These are phyloP conservation scores for Mylabris sibirica DNA, from an alignment of 2,888 invertebrate species.

Conservation along the genomic window DNA sequence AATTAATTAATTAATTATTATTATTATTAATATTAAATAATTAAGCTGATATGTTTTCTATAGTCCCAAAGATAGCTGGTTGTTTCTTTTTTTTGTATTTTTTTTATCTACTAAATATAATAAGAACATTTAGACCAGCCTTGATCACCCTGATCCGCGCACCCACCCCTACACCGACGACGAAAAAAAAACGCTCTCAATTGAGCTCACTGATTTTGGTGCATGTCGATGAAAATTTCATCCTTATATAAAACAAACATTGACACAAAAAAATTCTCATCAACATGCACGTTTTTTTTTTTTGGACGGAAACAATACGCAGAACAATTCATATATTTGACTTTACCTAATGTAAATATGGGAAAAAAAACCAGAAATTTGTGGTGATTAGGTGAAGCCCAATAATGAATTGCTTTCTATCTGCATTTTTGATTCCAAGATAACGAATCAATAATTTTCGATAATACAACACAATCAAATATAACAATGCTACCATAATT, in stretches of 20 bases:
- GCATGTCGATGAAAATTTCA: conserved; percentile 44
- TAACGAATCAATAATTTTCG: conserved; percentile 33
- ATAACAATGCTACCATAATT: background rate
- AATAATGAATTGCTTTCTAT: conserved; percentile 40
- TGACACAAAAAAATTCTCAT: conserved; percentile 1
- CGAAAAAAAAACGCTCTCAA: conserved; percentile 42
- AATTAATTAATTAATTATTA: conserved; percentile 45
- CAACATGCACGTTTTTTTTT: conserved; percentile 53
- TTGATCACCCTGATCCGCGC: conserved; percentile 58
- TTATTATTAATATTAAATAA: conserved; percentile 60
- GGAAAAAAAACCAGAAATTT: background rate
- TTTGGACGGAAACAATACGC: conserved; percentile 63
- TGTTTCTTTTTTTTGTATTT: conserved; percentile 30
- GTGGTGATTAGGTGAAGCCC: conserved; percentile 18
- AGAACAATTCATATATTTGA: conserved; percentile 47
- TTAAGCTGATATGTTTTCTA: conserved; percentile 78
- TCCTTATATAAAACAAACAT: background rate
- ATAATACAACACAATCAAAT: background rate
- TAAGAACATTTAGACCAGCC: conserved; percentile 42
- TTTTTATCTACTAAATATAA: background rate
- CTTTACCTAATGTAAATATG: background rate
- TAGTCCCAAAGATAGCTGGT: conserved; percentile 69
- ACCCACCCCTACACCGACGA: conserved; percentile 57
- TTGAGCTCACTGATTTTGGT: conserved; percentile 53
- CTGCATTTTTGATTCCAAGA: conserved; percentile 46